Evolutionary conservation across 2,113 vertebrate species (phyloP).

Genomic region (Myxocyprinus asiaticus): DNA sequence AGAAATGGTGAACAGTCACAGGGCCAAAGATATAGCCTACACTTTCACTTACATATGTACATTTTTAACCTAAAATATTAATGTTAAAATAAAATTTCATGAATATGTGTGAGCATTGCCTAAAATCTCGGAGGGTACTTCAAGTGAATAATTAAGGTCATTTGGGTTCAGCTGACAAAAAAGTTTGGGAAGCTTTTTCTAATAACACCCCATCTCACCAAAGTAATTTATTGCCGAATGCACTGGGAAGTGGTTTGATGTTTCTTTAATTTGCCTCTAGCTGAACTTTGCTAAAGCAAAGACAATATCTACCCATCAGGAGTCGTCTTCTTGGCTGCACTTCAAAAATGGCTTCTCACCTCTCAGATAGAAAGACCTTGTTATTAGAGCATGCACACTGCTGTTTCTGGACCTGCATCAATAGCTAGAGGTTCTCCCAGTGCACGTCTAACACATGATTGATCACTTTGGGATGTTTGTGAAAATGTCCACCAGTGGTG

Average conservation of each 20-base stretch:
- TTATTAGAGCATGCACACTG: constrained; percentile 35
- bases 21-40: too few relatives aligned
- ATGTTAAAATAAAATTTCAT: too few relatives aligned
- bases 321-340: constrained; percentile 42
- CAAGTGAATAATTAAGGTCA: too few relatives aligned
- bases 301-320: constrained; percentile 24
- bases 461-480: constrained; percentile 50
- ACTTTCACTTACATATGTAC: too few relatives aligned
- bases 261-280: constrained; percentile 43
- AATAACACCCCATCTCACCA: background rate
- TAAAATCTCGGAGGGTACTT: too few relatives aligned
- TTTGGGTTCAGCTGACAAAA: too few relatives aligned
- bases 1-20: too few relatives aligned
- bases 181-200: background rate
- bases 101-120: too few relatives aligned
- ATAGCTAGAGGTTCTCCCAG: constrained; percentile 37
- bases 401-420: constrained; percentile 46
- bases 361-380: constrained; percentile 28
- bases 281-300: constrained; percentile 44
- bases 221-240: constrained; percentile 29
- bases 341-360: constrained; percentile 50
- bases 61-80: too few relatives aligned
- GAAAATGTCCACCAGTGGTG: constrained; percentile 42
- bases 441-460: constrained; percentile 31
- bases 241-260: constrained; percentile 34